Conservation (phyloP, 2,797 vertebrate genomes). For the Gadopsis bispinosus region DNA sequence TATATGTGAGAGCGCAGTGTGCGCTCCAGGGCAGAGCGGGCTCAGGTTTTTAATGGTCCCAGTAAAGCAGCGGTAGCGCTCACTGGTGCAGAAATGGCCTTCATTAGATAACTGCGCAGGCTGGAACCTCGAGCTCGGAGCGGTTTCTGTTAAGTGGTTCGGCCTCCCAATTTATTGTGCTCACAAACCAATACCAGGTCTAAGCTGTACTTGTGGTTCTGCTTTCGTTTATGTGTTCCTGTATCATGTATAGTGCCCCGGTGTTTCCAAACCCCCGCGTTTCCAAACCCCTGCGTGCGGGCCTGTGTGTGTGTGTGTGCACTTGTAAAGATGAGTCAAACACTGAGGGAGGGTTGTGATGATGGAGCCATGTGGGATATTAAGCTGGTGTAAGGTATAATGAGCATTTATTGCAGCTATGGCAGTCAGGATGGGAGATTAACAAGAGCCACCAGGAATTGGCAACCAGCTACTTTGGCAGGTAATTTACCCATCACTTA, state of each 20-base stretch:
- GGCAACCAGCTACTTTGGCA: neutral
- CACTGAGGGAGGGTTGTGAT: conserved; percentile 6
- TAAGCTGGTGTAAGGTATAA: conserved; percentile 26
- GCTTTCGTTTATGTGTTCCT: conserved; percentile 44
- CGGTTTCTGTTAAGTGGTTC: conserved; percentile 46
- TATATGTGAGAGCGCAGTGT: conserved; percentile 53
- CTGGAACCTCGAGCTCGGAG: conserved; percentile 57
- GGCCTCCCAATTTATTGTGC: conserved; percentile 56
- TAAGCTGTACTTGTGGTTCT: conserved; percentile 29
- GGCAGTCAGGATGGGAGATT: conserved; percentile 25
- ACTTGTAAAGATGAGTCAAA: conserved; percentile 27
- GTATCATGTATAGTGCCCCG: conserved; percentile 3
- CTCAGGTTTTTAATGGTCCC: conserved; percentile 77
- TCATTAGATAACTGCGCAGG: conserved; percentile 73
- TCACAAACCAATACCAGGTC: conserved; percentile 36
- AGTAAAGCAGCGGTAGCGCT: conserved; percentile 74
- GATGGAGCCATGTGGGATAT: conserved; percentile 32
- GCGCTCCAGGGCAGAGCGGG: conserved; percentile 68
- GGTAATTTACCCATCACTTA: conserved; percentile 33
- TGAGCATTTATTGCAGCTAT: conserved; percentile 26
- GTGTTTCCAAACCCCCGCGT: conserved; percentile 17
- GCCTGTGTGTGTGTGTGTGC: neutral
- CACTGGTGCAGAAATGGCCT: conserved; percentile 71
- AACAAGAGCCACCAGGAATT: conserved; percentile 31
- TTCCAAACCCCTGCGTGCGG: conserved; percentile 9